Evolutionary conservation across 2,113 vertebrate genomes (phyloP).

Genomic region (Naja naja): DNA sequence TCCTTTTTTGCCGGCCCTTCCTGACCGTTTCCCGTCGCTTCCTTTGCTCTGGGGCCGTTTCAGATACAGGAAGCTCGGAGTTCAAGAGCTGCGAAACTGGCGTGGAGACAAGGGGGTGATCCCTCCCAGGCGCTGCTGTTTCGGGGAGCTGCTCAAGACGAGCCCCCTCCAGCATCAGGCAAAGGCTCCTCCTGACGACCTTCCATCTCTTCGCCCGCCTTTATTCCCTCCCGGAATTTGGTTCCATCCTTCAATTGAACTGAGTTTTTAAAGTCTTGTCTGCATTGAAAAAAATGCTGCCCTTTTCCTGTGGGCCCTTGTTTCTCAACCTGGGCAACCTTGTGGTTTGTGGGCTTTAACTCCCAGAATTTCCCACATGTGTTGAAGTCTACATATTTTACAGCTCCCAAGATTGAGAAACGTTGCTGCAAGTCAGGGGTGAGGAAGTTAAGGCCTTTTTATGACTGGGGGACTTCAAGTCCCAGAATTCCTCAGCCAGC

Average conservation of each 20-base stretch:
- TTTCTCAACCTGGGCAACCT: too few relatives aligned
- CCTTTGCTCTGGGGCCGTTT: too few relatives aligned
- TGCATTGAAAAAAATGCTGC: background rate
- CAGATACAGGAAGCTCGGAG: background rate
- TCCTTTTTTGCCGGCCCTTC: too few relatives aligned
- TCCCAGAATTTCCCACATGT: too few relatives aligned
- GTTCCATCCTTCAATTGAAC: background rate
- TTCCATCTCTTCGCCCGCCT: background rate
- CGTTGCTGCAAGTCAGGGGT: too few relatives aligned
- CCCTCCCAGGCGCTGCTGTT: background rate
- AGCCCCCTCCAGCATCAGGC: background rate
- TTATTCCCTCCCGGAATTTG: background rate
- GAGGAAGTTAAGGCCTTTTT: too few relatives aligned
- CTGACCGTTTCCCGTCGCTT: too few relatives aligned
- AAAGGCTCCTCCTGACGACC: background rate
- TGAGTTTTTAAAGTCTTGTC: background rate
- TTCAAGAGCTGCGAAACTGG: background rate
- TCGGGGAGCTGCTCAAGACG: background rate
- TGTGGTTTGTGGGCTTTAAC: too few relatives aligned
- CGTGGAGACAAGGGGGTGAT: background rate
- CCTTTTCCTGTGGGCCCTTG: too few relatives aligned
- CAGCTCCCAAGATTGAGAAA: too few relatives aligned
- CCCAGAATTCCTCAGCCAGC: background rate
- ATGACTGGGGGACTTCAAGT: background rate
- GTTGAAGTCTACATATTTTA: too few relatives aligned